Base-by-base conservation (phyloP, 1,140 invertebrate genomes). In the Drosophila sproati region DNA sequence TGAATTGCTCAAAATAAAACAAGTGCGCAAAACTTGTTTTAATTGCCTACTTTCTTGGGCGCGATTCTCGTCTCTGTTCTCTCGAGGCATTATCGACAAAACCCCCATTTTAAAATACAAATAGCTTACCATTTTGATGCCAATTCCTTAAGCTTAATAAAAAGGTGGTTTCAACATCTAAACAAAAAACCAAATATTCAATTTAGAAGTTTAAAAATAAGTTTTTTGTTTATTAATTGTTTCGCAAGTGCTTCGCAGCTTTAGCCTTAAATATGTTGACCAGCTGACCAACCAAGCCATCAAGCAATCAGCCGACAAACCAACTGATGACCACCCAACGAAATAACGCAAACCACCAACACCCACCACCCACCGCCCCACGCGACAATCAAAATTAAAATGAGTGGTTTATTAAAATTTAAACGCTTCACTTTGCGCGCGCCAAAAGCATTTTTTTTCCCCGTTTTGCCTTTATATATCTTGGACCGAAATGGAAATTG, bases 391-490 rank as follows among this genome's bases (percentile, higher is more conserved):
- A 91, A 91, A 91, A 91, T 91, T 91, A 91, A 91, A 88, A 91
- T 91, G 89, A 91, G 88, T 91, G 88, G 70, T 83, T 91, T 91
- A 91, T 91, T 91, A 91, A 91, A 91, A 91, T 91, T 91, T 91
- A 85, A 89, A 91, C 82, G 77, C 78, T 91, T 83, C 68, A 88
- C 78, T 87, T 88, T 86, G 74, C 67, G 78, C 71, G 47, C 57
- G 48, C 61, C 60, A 64, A 72, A 72, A 72, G 28, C 60, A 69
- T 48, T 41, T 72, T 75, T 59, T 66, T 29, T 50, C 48, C 41
- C 2, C n/a, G 29, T 45, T 34, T 57, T 48, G 54, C 45, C 52
- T 66, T 62, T 64, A 39, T 64, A 45, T 63, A 57, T 41, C 59
- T 70, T 71, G 66, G 64, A 10, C 60, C 28, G 45, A 67, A 52